Evolutionary conservation across 2,888 invertebrate genomes (phyloP).

Genomic region (Hedya salicella): DNA sequence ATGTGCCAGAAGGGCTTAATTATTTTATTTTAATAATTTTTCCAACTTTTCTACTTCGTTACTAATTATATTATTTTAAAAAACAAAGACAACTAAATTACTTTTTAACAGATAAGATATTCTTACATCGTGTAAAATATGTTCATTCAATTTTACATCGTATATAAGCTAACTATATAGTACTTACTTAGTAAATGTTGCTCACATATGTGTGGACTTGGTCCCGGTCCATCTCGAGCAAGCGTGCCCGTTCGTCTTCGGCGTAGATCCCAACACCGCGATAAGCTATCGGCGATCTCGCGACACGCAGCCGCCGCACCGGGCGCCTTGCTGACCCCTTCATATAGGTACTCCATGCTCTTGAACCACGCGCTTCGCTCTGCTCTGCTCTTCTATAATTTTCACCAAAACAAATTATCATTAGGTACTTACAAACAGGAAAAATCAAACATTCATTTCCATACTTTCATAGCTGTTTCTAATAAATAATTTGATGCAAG

Average conservation of each 20-base stretch:
- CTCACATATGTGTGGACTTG: conserved; percentile 16
- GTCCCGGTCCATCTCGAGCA: conserved; percentile 39
- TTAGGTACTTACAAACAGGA: background rate
- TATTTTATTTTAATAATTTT: too few relatives aligned
- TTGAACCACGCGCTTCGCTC: background rate
- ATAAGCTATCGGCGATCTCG: conserved; percentile 58
- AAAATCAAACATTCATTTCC: too few relatives aligned
- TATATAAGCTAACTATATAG: conserved; percentile 19
- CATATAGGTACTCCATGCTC: conserved; percentile 13
- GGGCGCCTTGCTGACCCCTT: conserved; percentile 53
- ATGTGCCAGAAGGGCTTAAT: too few relatives aligned
- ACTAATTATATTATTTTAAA: too few relatives aligned
- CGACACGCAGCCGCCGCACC: conserved; percentile 55
- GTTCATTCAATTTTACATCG: too few relatives aligned
- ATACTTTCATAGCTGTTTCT: too few relatives aligned
- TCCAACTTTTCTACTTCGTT: too few relatives aligned
- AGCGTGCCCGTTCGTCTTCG: conserved; percentile 53
- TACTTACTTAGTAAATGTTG: conserved; percentile 20
- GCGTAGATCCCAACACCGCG: conserved; percentile 54
- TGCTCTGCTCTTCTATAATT: conserved; percentile 5
- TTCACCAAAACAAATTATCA: conserved; percentile 8
- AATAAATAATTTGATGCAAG: too few relatives aligned
- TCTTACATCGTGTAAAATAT: too few relatives aligned
- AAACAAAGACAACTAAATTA: too few relatives aligned
- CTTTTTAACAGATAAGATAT: too few relatives aligned